Conservation (phyloP, 2,888 invertebrate genomes). For the Leucoptera coffeella region DNA sequence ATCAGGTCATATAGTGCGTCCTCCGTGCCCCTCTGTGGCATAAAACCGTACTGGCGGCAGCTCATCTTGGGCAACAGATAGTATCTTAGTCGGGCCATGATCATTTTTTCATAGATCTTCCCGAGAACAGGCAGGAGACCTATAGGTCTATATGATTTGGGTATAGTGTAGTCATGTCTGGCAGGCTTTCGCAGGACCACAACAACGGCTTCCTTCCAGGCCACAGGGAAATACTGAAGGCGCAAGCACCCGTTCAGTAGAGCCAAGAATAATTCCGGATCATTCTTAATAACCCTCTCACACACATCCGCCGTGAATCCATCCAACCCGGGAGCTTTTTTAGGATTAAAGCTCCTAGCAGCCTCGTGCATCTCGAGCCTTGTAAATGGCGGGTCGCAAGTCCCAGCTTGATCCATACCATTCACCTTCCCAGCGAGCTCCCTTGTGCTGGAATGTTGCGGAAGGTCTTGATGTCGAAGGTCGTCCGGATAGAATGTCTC, state of each 20-base stretch:
- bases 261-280: background rate
- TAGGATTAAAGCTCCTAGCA: too few relatives aligned
- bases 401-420: background rate
- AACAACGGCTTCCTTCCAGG: conserved; percentile 6
- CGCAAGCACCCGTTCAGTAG: conserved; percentile 3
- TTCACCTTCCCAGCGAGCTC: background rate
- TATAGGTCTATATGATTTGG: too few relatives aligned
- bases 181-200: conserved; percentile 5
- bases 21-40: too few relatives aligned
- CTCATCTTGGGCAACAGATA: too few relatives aligned
- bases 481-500: background rate
- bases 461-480: background rate
- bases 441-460: conserved; percentile 1
- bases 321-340: background rate
- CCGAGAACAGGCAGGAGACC: too few relatives aligned
- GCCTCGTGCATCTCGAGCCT: background rate
- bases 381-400: background rate
- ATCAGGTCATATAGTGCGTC: conserved; percentile 2
- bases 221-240: conserved; percentile 4
- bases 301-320: background rate
- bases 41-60: too few relatives aligned
- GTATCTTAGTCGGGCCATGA: too few relatives aligned
- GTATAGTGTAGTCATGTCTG: conserved; percentile 2
- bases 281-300: background rate
- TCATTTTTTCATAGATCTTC: too few relatives aligned